Evolutionary conservation across 2,113 vertebrate genomes (phyloP).

Genomic region (Ophiodon elongatus): DNA sequence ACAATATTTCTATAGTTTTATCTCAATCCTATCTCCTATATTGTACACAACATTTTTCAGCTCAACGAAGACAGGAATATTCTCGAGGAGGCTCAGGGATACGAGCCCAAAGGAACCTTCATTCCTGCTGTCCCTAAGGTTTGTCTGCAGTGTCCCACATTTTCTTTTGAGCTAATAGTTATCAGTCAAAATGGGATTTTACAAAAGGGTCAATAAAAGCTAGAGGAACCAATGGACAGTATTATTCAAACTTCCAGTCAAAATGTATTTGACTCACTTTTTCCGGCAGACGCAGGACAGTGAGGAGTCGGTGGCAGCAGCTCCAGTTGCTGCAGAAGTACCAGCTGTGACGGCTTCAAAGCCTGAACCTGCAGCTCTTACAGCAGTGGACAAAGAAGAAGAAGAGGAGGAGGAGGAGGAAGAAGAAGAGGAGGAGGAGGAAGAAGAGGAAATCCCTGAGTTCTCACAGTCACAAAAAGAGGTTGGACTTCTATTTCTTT

Average conservation of each 20-base stretch:
- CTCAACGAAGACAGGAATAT: constrained; percentile 97
- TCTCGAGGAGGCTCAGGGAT: constrained; percentile 93
- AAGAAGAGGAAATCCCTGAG: constrained; percentile 45
- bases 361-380: constrained; percentile 49
- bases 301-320: constrained; percentile 53
- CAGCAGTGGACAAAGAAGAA: constrained; percentile 10
- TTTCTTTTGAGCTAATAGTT: neutral
- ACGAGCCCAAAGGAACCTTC: constrained; percentile 84
- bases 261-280: neutral
- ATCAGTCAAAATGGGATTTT: neutral
- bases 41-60: constrained; percentile 73
- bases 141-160: constrained; percentile 2
- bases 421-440: neutral
- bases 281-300: constrained; percentile 49
- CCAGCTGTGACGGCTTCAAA: constrained; percentile 40
- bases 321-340: constrained; percentile 39
- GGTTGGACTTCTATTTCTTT: constrained; percentile 33
- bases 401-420: constrained; percentile 40
- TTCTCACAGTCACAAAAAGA: constrained; percentile 61
- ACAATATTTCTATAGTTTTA: neutral
- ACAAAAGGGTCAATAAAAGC: neutral
- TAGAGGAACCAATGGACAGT: neutral
- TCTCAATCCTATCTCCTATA: neutral
- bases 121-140: constrained; percentile 78
- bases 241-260: constrained; percentile 7